Evolutionary conservation across 2,113 vertebrate genomes (phyloP).

Genomic region (Nyctereutes procyonoides): DNA sequence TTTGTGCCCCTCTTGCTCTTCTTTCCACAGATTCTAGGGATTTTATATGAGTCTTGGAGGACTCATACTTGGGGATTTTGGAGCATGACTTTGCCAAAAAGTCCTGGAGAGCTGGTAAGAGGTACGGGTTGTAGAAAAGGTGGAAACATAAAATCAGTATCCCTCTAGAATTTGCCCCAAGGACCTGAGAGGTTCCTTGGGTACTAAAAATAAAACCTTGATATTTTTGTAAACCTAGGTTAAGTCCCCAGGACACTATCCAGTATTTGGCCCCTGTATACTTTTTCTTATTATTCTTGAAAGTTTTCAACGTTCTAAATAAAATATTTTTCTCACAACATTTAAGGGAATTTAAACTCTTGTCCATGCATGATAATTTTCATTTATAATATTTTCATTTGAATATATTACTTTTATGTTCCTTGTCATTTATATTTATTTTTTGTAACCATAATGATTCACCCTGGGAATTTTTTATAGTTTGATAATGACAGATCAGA

Average conservation of each 20-base stretch:
- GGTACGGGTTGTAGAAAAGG: not conserved
- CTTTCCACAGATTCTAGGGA: not conserved
- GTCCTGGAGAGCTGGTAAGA: not conserved
- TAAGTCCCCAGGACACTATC: not conserved
- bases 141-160: not conserved
- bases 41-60: not conserved
- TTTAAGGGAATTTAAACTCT: not conserved
- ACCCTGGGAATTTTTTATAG: not conserved
- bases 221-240: constrained; percentile 37
- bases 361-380: not conserved
- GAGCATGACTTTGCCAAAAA: not conserved
- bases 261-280: not conserved
- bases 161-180: not conserved
- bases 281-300: not conserved
- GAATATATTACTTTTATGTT: not conserved
- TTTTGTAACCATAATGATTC: constrained; percentile 5
- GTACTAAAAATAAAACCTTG: not conserved
- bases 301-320: constrained; percentile 21
- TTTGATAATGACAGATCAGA: not conserved
- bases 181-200: not conserved
- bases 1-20: not conserved
- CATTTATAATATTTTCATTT: constrained; percentile 24
- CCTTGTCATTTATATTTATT: constrained; percentile 45
- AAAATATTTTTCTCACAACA: constrained; percentile 14
- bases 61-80: not conserved